Base-by-base conservation (phyloP, 2,797 vertebrate genomes). In the Phyllotis vaccarum region DNA sequence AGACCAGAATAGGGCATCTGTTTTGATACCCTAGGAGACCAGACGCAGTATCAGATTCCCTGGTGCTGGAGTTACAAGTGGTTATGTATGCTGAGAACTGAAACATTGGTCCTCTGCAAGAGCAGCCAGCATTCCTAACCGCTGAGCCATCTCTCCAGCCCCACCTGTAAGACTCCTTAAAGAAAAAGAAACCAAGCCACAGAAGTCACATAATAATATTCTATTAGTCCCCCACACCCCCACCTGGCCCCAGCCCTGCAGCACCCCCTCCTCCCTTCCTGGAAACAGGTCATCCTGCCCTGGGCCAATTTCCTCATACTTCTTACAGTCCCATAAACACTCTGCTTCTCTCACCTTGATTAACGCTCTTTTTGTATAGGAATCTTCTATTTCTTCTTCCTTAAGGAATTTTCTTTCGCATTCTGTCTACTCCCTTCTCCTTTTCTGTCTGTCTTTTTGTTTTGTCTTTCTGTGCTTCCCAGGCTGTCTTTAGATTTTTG, bases 371-470 rank as follows among this genome's bases (percentile, higher is more conserved):
- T 64, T 19, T 82, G 54, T 60, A 54, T 68, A 90, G 40, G 14
- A 19, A 80, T 72, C 52, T 90, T 86, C 46, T 92, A 29, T 72
- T 74, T 91, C 31, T 93, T 82, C 56, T 70, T 97, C 37, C 43
- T 12, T 49, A 52, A 37, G 66, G 46, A 90, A 78, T 78, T 91
- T 95, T 88, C 58, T 76, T 91, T 74, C 14, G 87, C 83, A 89
- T 93, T 82, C 27, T 70, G 24, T 43, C 21, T 27, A 43, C 43
- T 86, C 31, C 5, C 27, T 58, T n/a, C 27, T 60, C n/a, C 17
- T 54, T 54, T 40, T 24, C n/a, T 70, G 16, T 37, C 40, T 80
- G 40, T 27, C 3, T 58, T 56, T 34, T 34, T 81, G 3, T 60
- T 83, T 86, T 8, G 62, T n/a, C 43, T 52, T 85, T 12, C 2